Percentiles rank a stretch among this genome's conserved stretches.
Conservation (phyloP, 2,113 vertebrate genomes). For the Canis aureus region DNA sequence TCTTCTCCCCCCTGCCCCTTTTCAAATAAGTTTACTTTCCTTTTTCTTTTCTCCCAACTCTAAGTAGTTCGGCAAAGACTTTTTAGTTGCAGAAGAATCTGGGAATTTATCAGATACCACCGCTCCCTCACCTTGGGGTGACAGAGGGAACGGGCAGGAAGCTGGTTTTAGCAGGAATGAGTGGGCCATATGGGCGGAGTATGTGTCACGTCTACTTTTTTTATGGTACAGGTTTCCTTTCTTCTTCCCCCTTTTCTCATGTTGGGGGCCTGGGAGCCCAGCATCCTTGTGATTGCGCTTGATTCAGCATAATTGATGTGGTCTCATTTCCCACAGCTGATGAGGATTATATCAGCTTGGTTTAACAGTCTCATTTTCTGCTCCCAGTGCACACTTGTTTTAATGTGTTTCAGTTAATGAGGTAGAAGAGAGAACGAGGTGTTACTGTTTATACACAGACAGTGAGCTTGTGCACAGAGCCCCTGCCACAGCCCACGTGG, state of each 20-base stretch:
- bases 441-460: constrained; percentile 87
- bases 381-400: constrained; percentile 89
- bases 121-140: not conserved
- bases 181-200: not conserved
- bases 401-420: constrained; percentile 91
- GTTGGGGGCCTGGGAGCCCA: constrained; percentile 33
- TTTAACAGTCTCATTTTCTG: constrained; percentile 90
- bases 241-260: not conserved
- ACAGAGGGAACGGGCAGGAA: not conserved
- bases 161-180: not conserved
- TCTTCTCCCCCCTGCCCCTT: accelerated
- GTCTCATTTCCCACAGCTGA: constrained; percentile 88
- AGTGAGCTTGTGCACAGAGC: constrained; percentile 72
- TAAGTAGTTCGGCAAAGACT: not conserved
- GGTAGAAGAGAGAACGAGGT: constrained; percentile 89
- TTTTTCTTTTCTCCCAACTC: not conserved
- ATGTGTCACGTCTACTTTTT: not conserved
- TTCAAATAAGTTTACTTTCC: not conserved
- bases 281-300: constrained; percentile 65
- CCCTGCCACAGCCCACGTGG: constrained; percentile 40
- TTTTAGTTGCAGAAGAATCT: not conserved
- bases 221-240: not conserved
- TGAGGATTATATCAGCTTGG: constrained; percentile 89
- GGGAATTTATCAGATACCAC: not conserved
- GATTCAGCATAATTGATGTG: constrained; percentile 82